phyloP scores from a whole-genome alignment of 2,888 invertebrate genomes.

The Thera obeliscata region DNA sequence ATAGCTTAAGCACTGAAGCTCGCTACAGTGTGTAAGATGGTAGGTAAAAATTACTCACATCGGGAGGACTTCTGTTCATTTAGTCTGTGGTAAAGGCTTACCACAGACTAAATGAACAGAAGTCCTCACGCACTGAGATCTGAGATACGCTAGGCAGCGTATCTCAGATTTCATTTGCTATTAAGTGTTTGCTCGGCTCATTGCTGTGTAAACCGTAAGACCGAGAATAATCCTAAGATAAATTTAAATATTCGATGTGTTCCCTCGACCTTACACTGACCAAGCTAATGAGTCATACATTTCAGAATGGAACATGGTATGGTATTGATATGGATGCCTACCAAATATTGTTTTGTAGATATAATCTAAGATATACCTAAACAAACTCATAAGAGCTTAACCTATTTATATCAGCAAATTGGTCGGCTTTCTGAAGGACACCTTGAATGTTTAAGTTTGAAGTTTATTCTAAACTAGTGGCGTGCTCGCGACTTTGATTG shows the following conservation, averaged over 20 bases:
- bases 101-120: no score
- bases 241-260: conserved; percentile 43
- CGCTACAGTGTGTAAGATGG: no score
- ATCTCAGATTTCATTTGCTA: conserved; percentile 58
- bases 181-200: conserved; percentile 34
- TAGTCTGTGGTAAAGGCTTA: conserved; percentile 4
- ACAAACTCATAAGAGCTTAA: not conserved
- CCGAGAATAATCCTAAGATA: conserved; percentile 52
- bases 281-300: conserved; percentile 35
- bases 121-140: no score
- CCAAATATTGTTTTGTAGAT: not conserved
- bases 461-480: no score
- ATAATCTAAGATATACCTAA: no score
- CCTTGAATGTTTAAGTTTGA: no score
- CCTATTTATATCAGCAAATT: no score
- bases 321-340: conserved; percentile 5
- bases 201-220: conserved; percentile 33
- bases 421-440: no score
- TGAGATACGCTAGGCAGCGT: no score
- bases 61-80: not conserved
- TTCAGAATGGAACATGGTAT: conserved; percentile 8
- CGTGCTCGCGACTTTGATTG: no score
- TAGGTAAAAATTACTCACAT: not conserved
- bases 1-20: no score
- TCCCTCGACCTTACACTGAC: conserved; percentile 40